phyloP scores from a whole-genome alignment of 2,797 vertebrate genomes.

The Pipistrellus kuhlii region DNA sequence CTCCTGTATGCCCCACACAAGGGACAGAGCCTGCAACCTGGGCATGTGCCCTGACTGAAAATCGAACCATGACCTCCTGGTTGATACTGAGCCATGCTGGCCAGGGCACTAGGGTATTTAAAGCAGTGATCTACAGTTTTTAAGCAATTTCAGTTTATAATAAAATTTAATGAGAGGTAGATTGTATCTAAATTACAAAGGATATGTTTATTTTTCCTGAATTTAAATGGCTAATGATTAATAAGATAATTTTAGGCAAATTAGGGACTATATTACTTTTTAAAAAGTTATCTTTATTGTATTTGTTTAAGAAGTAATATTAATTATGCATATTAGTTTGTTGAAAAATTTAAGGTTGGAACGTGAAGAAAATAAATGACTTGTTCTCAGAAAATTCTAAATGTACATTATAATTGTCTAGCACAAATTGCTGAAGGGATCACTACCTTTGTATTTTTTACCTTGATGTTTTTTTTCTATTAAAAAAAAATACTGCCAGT shows the following conservation, averaged over 20 bases:
- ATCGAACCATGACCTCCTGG: too few species aligned
- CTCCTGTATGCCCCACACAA: too few species aligned
- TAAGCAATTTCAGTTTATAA: constrained; percentile 18
- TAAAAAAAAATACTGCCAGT: constrained; percentile 59
- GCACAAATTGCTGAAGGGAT: constrained; percentile 16
- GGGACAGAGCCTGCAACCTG: too few species aligned
- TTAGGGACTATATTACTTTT: neutral
- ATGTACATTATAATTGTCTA: constrained; percentile 14
- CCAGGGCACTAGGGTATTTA: neutral
- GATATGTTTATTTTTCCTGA: neutral
- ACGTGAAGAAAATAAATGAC: neutral
- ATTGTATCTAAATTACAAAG: neutral
- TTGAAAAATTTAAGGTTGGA: neutral
- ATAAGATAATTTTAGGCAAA: neutral
- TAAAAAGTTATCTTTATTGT: neutral
- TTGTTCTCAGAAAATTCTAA: constrained; percentile 15
- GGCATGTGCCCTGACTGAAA: too few species aligned
- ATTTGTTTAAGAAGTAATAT: constrained; percentile 35
- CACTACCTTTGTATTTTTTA: constrained; percentile 29
- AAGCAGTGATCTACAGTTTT: neutral
- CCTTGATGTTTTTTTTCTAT: constrained; percentile 52
- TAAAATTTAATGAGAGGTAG: neutral
- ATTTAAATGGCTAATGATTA: constrained; percentile 34
- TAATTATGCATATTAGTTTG: neutral
- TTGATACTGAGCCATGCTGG: too few species aligned